These are phyloP conservation scores for Anthophora plumipes DNA, from an alignment of 2,888 invertebrate genomes.

Conservation along the genomic window DNA sequence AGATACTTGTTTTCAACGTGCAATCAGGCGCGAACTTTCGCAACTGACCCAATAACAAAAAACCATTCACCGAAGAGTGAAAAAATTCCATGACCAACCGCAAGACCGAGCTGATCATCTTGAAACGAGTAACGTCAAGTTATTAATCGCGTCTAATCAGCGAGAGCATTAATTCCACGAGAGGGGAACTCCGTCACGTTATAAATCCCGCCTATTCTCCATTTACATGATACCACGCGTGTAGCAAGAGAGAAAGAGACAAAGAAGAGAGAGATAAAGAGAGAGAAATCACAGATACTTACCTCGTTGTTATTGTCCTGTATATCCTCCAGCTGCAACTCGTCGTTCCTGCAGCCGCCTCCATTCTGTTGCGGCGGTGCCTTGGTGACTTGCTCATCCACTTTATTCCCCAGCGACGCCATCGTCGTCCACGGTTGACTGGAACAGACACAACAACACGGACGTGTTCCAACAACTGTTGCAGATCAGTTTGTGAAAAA, in stretches of 20 bases:
- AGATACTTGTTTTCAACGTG: too few species aligned
- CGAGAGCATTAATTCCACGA: not conserved
- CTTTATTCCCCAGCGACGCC: slow-evolving; percentile 63
- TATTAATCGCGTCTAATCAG: not conserved
- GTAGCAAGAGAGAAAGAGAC: not conserved
- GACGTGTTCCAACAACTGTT: not conserved
- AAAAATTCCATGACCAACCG: too few species aligned
- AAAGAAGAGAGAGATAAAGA: not conserved
- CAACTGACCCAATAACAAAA: too few species aligned
- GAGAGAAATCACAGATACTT: slow-evolving; percentile 7
- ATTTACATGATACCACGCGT: not conserved
- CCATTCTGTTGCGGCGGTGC: slow-evolving; percentile 65
- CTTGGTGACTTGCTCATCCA: slow-evolving; percentile 53
- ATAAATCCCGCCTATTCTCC: not conserved
- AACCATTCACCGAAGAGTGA: too few species aligned
- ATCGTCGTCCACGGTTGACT: slow-evolving; percentile 70
- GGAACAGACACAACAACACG: slow-evolving; percentile 27
- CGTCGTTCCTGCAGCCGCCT: slow-evolving; percentile 59
- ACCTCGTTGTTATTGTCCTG: slow-evolving; percentile 71
- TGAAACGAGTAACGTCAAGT: not conserved
- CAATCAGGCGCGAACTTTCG: too few species aligned
- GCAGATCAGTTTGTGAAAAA: not conserved
- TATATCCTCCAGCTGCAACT: slow-evolving; percentile 64
- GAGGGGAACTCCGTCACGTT: not conserved
- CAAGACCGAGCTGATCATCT: too few species aligned